Evolutionary conservation across 92 coral and sea anemone species (phyloP).

Genomic region (Bergia sp.): DNA sequence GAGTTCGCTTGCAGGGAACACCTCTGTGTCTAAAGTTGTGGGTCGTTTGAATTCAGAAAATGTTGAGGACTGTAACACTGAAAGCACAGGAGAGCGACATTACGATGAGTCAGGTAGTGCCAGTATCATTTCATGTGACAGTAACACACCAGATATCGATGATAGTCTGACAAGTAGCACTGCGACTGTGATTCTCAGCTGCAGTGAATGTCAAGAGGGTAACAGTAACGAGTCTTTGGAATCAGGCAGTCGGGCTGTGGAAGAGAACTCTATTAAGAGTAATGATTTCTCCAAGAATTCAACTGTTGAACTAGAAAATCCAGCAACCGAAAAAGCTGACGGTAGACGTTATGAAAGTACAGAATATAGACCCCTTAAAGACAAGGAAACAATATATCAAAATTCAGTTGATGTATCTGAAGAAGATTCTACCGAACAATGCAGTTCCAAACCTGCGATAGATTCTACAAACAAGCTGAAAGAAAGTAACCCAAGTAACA

Average conservation of each 20-base stretch:
- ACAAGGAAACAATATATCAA: not conserved
- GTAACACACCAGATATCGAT: slow-evolving; percentile 49
- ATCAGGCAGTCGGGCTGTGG: slow-evolving; percentile 30
- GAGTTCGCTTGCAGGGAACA: slow-evolving; percentile 25
- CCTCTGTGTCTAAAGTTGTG: not conserved
- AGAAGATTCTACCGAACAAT: slow-evolving; percentile 27
- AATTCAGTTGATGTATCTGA: not conserved
- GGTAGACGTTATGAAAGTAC: not conserved
- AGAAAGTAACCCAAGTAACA: slow-evolving; percentile 41
- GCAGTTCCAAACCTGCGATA: not conserved
- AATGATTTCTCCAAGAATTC: slow-evolving; percentile 39
- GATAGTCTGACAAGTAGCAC: slow-evolving; percentile 85
- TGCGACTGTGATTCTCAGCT: slow-evolving; percentile 75
- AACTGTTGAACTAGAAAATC: slow-evolving; percentile 2
- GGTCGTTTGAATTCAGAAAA: slow-evolving; percentile 8
- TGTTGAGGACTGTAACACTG: slow-evolving; percentile 27
- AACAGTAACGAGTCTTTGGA: slow-evolving; percentile 25
- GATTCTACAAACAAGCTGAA: slow-evolving; percentile 44
- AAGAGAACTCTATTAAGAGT: slow-evolving; percentile 3
- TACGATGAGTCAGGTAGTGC: slow-evolving; percentile 43
- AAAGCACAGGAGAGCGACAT: slow-evolving; percentile 50
- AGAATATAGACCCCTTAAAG: not conserved
- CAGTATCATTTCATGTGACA: slow-evolving; percentile 53
- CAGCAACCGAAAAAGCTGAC: not conserved
- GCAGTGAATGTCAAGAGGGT: slow-evolving; percentile 51